Conservation (phyloP, 92 coral and sea anemone genomes). For the Anthopleura xanthogrammica region DNA sequence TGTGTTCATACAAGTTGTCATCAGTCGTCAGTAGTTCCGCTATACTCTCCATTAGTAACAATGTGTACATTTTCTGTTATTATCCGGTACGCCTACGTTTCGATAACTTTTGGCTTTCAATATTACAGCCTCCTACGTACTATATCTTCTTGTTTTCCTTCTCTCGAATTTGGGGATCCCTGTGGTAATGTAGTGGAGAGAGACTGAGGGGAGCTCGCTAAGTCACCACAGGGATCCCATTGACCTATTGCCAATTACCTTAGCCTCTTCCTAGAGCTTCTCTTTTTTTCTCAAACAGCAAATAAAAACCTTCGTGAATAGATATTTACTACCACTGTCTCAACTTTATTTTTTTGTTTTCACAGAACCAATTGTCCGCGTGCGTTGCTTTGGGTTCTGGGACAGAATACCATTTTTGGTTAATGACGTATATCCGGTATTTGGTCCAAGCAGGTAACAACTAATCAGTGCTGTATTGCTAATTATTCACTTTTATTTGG, state of each 20-base stretch:
- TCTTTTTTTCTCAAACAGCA: not conserved
- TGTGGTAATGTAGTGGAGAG: no score
- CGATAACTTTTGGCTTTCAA: not conserved
- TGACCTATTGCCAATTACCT: no score
- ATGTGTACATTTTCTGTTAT: not conserved
- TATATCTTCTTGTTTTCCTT: no score
- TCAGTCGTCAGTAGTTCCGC: not conserved
- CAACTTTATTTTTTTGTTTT: not conserved
- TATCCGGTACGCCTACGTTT: not conserved
- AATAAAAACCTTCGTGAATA: not conserved
- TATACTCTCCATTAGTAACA: not conserved
- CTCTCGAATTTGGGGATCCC: no score
- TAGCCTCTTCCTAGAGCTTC: no score
- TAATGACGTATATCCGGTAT: constrained; percentile 87
- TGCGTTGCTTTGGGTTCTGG: constrained; percentile 90
- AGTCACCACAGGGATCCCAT: no score
- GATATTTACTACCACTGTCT: not conserved
- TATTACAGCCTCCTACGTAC: not conserved
- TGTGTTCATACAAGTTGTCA: not conserved
- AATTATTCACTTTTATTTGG: no score
- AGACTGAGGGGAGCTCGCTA: no score
- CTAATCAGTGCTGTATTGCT: no score
- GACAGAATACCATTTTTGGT: constrained; percentile 93
- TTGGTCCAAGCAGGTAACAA: constrained; percentile 83
- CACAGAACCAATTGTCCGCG: constrained; percentile 85